Base-by-base conservation (phyloP, 2,113 vertebrate species). In the Jaculus jaculus region DNA sequence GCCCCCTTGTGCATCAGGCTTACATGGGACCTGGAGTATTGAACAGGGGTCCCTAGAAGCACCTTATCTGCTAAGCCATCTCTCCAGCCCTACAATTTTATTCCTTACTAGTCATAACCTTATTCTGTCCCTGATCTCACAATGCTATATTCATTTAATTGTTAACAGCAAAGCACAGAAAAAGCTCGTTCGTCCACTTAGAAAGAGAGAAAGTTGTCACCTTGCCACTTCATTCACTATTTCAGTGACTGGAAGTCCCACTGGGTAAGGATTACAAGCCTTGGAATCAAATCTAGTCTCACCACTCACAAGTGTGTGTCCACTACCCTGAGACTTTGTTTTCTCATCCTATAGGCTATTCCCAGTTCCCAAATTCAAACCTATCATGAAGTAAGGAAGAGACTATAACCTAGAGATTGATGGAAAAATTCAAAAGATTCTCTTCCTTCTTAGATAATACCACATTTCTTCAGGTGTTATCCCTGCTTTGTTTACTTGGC, bases 351-450 rank as follows among this genome's bases (percentile, higher is more conserved):
- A 87, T 73, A 92, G 37, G 51, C 42, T 75, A 94, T 42, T 61
- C 81, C 69, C 73, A 87, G 65, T 34, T 66, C 73, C 58, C 28
- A 84, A 75, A 73, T 86, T 32, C 77, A 94, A 89, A 84, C 54
- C 26, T 71, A 60, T 39, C 51, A 47, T 8, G 30, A 85, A 63
- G 60, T 37, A 3, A 32, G 51, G 80, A 5, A 54, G 90, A 72
- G 39, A 69, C 51, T 84, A 16, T 12, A 77, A 88, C 58, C 34
- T 51, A 73, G 1, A 92, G 20, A 83, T 11, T 8, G 65, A 97
- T 92, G 66, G 94, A 92, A 94, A 93, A 95, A 95, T 95, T 96
- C 88, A 72, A 87, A 95, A 97, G 88, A 42, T 92, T 95, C 90
- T 97, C 92, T 93, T 95, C 47, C 84, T n/a, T 95, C 66, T 92